Percentiles rank a stretch among this genome's conserved stretches.
These are phyloP conservation scores for Rotaria magnacalcarata DNA, from an alignment of 2,888 invertebrate species.

Conservation along the genomic window DNA sequence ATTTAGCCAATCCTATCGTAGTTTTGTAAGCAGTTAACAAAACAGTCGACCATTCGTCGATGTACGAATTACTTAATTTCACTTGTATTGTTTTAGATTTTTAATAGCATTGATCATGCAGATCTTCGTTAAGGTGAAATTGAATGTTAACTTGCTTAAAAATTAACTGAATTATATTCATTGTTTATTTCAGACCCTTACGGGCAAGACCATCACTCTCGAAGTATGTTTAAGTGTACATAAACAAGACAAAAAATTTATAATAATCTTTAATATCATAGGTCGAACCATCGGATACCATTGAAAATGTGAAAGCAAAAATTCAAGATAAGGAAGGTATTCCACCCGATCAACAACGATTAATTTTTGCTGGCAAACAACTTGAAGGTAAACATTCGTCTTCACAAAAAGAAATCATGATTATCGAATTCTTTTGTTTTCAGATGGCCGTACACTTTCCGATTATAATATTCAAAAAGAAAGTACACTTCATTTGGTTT, in stretches of 20 bases:
- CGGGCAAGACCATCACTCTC: conserved; percentile 18
- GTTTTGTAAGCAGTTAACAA: neutral
- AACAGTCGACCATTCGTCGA: neutral
- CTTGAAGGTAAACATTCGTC: neutral
- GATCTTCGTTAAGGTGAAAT: conserved; percentile 2
- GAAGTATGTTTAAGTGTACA: neutral
- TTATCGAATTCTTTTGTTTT: neutral
- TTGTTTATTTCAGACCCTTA: neutral
- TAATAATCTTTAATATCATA: neutral
- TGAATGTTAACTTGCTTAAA: neutral
- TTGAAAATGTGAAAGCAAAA: conserved; percentile 19
- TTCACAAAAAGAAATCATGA: neutral
- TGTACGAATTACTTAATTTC: neutral
- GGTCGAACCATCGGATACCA: conserved; percentile 6
- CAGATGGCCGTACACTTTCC: neutral
- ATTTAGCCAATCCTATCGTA: neutral
- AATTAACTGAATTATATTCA: neutral
- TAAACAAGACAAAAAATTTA: too few relatives aligned
- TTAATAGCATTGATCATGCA: neutral
- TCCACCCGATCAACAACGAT: conserved; percentile 35
- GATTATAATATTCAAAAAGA: conserved; percentile 33
- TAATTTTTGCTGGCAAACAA: conserved; percentile 36
- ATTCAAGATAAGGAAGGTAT: conserved; percentile 34
- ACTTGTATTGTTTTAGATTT: neutral
- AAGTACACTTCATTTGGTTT: conserved; percentile 36